phyloP scores from a whole-genome alignment of 2,113 vertebrate genomes.

The Lophochroa leadbeateri region DNA sequence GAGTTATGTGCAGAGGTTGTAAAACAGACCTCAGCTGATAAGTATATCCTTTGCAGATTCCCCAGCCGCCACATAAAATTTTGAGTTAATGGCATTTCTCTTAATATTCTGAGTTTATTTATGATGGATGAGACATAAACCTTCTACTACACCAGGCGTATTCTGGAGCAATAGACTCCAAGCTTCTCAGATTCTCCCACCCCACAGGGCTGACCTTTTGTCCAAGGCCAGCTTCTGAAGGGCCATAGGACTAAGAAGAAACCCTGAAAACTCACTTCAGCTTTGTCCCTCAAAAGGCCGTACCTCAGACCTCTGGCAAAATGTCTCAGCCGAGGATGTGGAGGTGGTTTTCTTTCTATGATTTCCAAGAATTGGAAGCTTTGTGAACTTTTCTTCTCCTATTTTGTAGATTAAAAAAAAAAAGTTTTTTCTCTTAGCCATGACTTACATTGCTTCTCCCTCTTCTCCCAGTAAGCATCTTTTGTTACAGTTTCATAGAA shows the following conservation, averaged over 20 bases:
- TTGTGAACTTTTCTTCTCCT: not conserved
- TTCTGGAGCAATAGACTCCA: not conserved
- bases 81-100: not conserved
- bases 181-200: not conserved
- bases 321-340: not conserved
- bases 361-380: not conserved
- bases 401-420: not conserved
- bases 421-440: not conserved
- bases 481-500: not conserved
- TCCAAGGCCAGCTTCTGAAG: not conserved
- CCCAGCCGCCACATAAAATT: slow-evolving; percentile 15
- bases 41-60: slow-evolving; percentile 1
- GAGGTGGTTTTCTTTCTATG: not conserved
- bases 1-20: not conserved
- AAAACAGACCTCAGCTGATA: slow-evolving; percentile 21
- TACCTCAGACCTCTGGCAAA: not conserved
- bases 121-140: not conserved
- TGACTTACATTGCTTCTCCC: not conserved
- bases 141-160: not conserved
- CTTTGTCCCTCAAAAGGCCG: not conserved
- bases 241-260: not conserved
- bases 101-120: slow-evolving; percentile 8
- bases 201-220: not conserved
- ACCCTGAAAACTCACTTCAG: not conserved
- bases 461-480: not conserved